phyloP scores from a whole-genome alignment of 2,797 vertebrate species.

The Graptemys geographica region DNA sequence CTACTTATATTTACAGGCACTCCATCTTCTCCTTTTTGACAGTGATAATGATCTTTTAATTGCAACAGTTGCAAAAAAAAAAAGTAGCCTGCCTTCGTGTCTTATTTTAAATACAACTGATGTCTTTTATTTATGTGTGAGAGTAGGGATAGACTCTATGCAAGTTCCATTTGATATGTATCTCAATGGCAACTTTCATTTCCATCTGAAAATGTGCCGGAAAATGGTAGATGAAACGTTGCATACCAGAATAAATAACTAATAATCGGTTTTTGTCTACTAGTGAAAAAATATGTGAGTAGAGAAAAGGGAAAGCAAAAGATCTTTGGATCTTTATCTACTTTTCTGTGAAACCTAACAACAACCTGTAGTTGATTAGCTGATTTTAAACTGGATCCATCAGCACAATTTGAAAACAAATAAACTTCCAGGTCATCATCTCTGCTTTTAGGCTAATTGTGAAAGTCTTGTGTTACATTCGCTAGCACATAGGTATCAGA shows the following conservation, averaged over 20 bases:
- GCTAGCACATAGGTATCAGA: neutral
- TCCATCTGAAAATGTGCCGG: neutral
- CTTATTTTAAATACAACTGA: conserved; percentile 1
- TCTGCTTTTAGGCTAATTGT: neutral
- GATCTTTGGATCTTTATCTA: neutral
- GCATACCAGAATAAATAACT: conserved; percentile 21
- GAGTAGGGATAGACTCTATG: neutral
- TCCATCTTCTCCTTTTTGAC: conserved; percentile 63
- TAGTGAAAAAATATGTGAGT: neutral
- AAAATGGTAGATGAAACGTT: neutral
- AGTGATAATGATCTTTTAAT: conserved; percentile 54
- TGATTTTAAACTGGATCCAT: neutral
- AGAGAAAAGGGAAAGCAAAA: conserved; percentile 58
- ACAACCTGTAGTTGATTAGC: neutral
- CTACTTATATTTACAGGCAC: conserved; percentile 32
- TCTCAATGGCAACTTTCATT: conserved; percentile 1
- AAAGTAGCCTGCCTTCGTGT: conserved; percentile 16
- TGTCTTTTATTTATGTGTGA: conserved; percentile 34
- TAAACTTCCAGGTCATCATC: conserved; percentile 3
- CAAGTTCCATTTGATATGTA: neutral
- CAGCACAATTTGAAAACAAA: neutral
- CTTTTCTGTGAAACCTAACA: conserved; percentile 6
- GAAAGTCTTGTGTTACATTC: neutral
- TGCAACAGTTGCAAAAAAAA: neutral
- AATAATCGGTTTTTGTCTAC: neutral